phyloP scores from a whole-genome alignment of 2,797 vertebrate species.

The Pseudomugil gertrudae region DNA sequence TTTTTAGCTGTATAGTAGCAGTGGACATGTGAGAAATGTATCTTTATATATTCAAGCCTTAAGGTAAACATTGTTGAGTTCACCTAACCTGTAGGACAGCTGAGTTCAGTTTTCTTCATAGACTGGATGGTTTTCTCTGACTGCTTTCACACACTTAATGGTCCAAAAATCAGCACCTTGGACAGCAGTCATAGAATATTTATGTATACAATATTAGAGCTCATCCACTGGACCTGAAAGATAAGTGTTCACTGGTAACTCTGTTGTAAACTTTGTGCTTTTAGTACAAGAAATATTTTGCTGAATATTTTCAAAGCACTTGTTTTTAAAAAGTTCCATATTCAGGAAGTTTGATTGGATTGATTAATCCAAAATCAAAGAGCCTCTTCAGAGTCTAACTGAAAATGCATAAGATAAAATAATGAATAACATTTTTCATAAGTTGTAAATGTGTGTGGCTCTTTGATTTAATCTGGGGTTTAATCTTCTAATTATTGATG shows the following conservation, averaged over 20 bases:
- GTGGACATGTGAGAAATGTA: background rate
- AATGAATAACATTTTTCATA: background rate
- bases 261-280: background rate
- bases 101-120: too few relatives aligned
- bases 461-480: background rate
- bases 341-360: background rate
- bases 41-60: constrained; percentile 21
- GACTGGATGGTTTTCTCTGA: constrained; percentile 21
- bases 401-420: background rate
- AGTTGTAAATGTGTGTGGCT: background rate
- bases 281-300: too few relatives aligned
- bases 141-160: constrained; percentile 11
- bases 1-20: background rate
- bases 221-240: constrained; percentile 17
- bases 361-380: background rate
- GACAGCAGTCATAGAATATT: constrained; percentile 55
- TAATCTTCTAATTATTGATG: background rate
- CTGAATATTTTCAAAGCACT: background rate
- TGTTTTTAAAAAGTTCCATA: background rate
- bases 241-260: background rate
- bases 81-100: constrained; percentile 11
- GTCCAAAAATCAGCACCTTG: constrained; percentile 67
- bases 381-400: background rate
- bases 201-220: constrained; percentile 23
- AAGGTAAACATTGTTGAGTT: constrained; percentile 3